Evolutionary conservation across 2,113 vertebrate genomes (phyloP).

Genomic region (Reinhardtius hippoglossoides): DNA sequence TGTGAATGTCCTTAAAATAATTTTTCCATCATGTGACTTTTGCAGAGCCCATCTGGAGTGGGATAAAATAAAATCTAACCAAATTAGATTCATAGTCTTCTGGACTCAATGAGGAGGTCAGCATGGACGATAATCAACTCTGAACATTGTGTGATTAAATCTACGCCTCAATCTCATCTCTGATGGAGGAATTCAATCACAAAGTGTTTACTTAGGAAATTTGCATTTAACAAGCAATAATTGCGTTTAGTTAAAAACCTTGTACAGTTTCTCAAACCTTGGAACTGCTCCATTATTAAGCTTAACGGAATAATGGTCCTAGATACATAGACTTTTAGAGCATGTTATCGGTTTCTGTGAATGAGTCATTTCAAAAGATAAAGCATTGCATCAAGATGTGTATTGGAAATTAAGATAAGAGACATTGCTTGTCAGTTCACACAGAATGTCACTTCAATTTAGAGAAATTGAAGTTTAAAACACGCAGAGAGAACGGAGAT

Average conservation of each 20-base stretch:
- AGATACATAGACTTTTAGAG: not conserved
- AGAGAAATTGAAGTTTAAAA: not conserved
- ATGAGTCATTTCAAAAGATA: constrained; percentile 2
- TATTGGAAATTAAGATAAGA: not conserved
- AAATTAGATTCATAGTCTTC: constrained; percentile 55
- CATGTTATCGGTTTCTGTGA: not conserved
- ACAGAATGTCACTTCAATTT: not conserved
- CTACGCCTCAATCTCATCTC: constrained; percentile 61
- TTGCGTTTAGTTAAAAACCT: constrained; percentile 20
- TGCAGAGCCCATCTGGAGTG: constrained; percentile 44
- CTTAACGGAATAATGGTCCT: not conserved
- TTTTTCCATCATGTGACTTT: constrained; percentile 38
- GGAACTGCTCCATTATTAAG: not conserved
- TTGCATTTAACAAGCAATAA: constrained; percentile 48
- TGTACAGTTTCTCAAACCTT: not conserved
- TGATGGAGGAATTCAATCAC: constrained; percentile 70
- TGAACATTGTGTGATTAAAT: constrained; percentile 74
- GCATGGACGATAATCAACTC: constrained; percentile 76
- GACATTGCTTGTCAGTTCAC: not conserved
- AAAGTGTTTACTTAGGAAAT: constrained; percentile 66
- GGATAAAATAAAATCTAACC: constrained; percentile 61
- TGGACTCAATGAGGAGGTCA: constrained; percentile 60
- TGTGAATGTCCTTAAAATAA: constrained; percentile 3
- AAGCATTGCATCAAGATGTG: not conserved
- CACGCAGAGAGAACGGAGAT: constrained; percentile 15